These are phyloP conservation scores for Melanotaenia maccullochi DNA, from an alignment of 2,797 vertebrate species.

Conservation along the genomic window DNA sequence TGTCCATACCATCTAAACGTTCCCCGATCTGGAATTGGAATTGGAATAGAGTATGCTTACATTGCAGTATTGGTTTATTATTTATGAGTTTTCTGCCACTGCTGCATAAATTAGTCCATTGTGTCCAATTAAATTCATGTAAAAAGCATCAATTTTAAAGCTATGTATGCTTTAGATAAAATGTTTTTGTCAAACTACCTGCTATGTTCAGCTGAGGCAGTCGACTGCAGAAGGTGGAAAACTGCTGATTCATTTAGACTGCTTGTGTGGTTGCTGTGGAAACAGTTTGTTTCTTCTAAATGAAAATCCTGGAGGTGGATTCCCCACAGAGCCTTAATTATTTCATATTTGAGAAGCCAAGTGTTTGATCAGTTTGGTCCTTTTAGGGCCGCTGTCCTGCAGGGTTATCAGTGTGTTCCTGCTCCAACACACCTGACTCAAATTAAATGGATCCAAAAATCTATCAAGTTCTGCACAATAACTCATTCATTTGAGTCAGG, in stretches of 20 bases:
- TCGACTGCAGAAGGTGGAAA: slow-evolving; percentile 24
- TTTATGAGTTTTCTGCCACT: neutral
- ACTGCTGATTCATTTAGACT: slow-evolving; percentile 68
- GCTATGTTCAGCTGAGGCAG: neutral
- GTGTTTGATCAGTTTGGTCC: neutral
- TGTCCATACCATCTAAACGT: neutral
- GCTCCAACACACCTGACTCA: no score
- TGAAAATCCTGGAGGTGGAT: slow-evolving; percentile 45
- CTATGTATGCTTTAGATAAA: neutral
- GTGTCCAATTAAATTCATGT: neutral
- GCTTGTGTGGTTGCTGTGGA: slow-evolving; percentile 66
- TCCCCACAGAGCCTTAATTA: slow-evolving; percentile 23
- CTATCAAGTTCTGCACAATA: no score
- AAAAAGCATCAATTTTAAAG: neutral
- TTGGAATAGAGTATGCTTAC: neutral
- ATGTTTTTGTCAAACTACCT: neutral
- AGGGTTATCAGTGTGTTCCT: no score
- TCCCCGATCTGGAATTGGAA: neutral
- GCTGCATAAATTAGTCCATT: neutral
- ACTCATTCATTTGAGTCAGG: no score
- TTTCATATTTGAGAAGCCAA: slow-evolving; percentile 16
- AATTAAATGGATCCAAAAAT: no score
- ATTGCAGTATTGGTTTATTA: neutral
- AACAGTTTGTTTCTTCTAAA: slow-evolving; percentile 66
- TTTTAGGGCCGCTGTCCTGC: no score